A percentile compares a stretch with the other conserved stretches of the same genome.
phyloP scores from a whole-genome alignment of 2,113 vertebrate genomes.

The Paramormyrops kingsleyae region DNA sequence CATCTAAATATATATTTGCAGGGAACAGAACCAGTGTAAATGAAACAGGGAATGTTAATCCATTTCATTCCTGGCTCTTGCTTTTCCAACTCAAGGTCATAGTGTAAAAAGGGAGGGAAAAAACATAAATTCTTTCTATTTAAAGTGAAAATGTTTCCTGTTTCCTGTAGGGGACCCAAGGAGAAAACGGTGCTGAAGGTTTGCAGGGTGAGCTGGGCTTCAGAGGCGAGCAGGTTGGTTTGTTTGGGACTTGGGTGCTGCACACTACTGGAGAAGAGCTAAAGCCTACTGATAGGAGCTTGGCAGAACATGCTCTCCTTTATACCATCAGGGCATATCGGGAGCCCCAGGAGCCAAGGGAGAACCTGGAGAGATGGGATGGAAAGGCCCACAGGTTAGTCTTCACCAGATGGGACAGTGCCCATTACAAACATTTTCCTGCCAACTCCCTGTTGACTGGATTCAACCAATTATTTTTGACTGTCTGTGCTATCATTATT shows the following conservation, averaged over 20 bases:
- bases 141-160: background rate
- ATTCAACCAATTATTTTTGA: background rate
- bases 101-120: background rate
- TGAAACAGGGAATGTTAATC: background rate
- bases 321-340: background rate
- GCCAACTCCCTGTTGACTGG: background rate
- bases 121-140: background rate
- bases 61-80: background rate
- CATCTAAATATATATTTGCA: background rate
- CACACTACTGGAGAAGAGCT: background rate
- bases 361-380: background rate
- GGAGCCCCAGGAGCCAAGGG: background rate
- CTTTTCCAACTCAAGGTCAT: background rate
- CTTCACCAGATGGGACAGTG: background rate
- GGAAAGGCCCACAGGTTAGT: background rate
- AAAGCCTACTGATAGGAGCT: background rate
- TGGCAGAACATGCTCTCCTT: background rate
- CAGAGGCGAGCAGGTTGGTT: slow-evolving; percentile 20
- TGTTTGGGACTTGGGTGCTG: background rate
- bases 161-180: slow-evolving; percentile 26
- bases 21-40: background rate
- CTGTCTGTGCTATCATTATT: background rate
- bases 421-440: background rate
- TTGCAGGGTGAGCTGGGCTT: background rate
- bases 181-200: slow-evolving; percentile 20